Percentiles rank a stretch among this genome's conserved stretches.
Evolutionary conservation across 2,113 vertebrate species (phyloP).

Genomic region (Chionodraco myersi): DNA sequence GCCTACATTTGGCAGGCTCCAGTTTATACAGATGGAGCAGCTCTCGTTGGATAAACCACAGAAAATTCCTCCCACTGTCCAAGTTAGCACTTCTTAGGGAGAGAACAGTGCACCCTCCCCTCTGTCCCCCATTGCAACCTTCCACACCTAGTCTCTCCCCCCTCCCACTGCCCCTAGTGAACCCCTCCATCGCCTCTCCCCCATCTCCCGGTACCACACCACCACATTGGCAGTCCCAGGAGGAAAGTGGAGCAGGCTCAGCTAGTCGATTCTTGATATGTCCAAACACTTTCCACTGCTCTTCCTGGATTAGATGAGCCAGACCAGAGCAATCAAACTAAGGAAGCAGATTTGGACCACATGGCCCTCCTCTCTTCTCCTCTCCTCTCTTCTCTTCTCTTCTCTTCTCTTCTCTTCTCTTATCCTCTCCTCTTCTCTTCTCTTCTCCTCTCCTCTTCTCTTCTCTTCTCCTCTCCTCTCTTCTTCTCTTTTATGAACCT

Average conservation of each 20-base stretch:
- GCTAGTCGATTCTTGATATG: slow-evolving; percentile 46
- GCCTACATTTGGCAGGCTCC: slow-evolving; percentile 84
- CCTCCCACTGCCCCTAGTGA: slow-evolving; percentile 43
- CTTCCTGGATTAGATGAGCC: slow-evolving; percentile 45
- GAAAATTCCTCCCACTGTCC: slow-evolving; percentile 88
- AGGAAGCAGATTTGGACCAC: slow-evolving; percentile 24
- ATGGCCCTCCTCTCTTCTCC: slow-evolving; percentile 8
- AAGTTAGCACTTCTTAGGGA: slow-evolving; percentile 86
- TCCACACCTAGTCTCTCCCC: slow-evolving; percentile 60
- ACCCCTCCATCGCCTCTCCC: slow-evolving; percentile 33
- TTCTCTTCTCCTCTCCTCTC: slow-evolving; percentile 5
- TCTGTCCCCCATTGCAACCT: slow-evolving; percentile 48
- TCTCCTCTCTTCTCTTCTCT: slow-evolving; percentile 9
- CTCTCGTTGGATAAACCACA: slow-evolving; percentile 87
- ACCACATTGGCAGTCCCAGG: slow-evolving; percentile 47
- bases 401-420: background rate
- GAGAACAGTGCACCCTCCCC: slow-evolving; percentile 69
- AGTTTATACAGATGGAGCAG: slow-evolving; percentile 90
- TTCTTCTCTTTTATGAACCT: background rate
- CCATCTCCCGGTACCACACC: slow-evolving; percentile 45
- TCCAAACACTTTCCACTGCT: slow-evolving; percentile 37
- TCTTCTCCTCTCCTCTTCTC: background rate
- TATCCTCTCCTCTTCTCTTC: background rate
- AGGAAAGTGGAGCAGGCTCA: slow-evolving; percentile 59
- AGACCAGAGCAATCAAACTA: slow-evolving; percentile 70